Conservation (phyloP, 2,797 vertebrate genomes). For the Carduelis carduelis region DNA sequence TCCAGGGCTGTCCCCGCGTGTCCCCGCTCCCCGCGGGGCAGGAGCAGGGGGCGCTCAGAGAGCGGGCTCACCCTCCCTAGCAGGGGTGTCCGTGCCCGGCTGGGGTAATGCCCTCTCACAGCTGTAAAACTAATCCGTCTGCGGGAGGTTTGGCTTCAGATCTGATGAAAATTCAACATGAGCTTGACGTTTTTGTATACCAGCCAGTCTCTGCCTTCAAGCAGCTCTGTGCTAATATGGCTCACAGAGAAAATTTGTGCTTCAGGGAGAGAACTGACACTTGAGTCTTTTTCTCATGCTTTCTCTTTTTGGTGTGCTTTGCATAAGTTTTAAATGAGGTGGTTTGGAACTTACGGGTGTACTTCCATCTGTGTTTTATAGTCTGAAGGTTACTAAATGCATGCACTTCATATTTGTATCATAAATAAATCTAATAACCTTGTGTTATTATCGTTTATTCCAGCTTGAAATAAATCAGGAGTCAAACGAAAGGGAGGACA, state of each 20-base stretch:
- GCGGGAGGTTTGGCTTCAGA: neutral
- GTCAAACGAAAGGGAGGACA: conserved; percentile 45
- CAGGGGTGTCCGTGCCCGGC: rapidly evolving
- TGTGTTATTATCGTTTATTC: conserved; percentile 49
- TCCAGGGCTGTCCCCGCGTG: rapidly evolving
- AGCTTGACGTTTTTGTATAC: neutral
- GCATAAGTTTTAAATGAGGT: neutral
- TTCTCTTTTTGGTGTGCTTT: neutral
- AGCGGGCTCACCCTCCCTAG: rapidly evolving
- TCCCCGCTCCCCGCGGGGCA: neutral
- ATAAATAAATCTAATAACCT: conserved; percentile 29
- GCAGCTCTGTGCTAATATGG: neutral
- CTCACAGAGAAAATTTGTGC: neutral
- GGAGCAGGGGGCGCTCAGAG: neutral
- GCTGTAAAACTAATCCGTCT: neutral
- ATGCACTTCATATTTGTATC: conserved; percentile 5
- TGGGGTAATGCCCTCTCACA: neutral
- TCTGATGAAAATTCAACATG: neutral
- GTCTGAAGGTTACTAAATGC: conserved; percentile 29
- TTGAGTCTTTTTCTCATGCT: neutral
- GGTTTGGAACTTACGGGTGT: neutral
- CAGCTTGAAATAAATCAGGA: conserved; percentile 54
- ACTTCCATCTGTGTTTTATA: conserved; percentile 40
- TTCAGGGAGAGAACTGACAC: neutral
- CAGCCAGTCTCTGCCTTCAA: neutral